phyloP scores from a whole-genome alignment of 2,888 invertebrate genomes.

The Ophraella communa region DNA sequence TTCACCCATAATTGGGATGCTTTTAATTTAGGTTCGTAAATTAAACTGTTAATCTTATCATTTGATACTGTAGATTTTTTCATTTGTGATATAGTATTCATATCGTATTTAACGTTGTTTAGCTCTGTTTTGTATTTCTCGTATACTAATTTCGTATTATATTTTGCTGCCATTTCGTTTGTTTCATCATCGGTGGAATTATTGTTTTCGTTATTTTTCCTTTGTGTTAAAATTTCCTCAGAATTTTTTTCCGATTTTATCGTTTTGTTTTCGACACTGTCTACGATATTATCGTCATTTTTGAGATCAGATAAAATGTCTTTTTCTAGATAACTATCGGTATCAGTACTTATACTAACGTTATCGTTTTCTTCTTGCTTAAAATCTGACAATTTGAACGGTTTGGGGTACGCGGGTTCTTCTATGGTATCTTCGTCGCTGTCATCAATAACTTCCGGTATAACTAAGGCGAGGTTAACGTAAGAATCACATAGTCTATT shows the following conservation, averaged over 20 bases:
- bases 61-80: slow-evolving; percentile 50
- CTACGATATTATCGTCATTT: slow-evolving; percentile 55
- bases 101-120: slow-evolving; percentile 55
- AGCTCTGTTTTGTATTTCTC: slow-evolving; percentile 55
- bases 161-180: slow-evolving; percentile 53
- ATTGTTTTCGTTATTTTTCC: slow-evolving; percentile 38
- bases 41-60: slow-evolving; percentile 47
- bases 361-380: slow-evolving; percentile 59
- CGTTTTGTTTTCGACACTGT: slow-evolving; percentile 48
- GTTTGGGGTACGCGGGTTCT: slow-evolving; percentile 35
- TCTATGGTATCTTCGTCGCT: slow-evolving; percentile 38
- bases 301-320: slow-evolving; percentile 56
- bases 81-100: slow-evolving; percentile 58
- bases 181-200: slow-evolving; percentile 56
- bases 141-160: slow-evolving; percentile 43
- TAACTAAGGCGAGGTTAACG: slow-evolving; percentile 55
- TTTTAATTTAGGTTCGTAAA: slow-evolving; percentile 39
- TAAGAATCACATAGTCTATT: slow-evolving; percentile 58
- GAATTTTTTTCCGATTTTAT: slow-evolving; percentile 48
- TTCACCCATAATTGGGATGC: slow-evolving; percentile 47
- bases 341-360: slow-evolving; percentile 55
- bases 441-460: slow-evolving; percentile 51
- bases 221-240: slow-evolving; percentile 37
- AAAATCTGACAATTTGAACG: slow-evolving; percentile 66
- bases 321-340: slow-evolving; percentile 57